Base-by-base conservation (phyloP, 2,113 vertebrate species). In the Upupa epops region DNA sequence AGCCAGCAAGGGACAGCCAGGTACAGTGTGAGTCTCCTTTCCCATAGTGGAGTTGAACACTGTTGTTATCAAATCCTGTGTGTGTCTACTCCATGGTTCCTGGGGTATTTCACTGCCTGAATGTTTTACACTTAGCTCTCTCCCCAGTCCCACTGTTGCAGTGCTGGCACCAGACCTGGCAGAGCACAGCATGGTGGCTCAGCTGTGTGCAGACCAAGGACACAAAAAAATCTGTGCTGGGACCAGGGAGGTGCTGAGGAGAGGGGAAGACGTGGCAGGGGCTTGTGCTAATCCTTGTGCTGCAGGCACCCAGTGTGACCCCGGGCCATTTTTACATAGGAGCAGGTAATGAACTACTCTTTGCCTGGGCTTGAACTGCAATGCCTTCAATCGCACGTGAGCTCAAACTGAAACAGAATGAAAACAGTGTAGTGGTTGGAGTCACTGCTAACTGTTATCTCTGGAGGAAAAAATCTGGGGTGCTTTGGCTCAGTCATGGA, bases 371-470 rank as follows among this genome's bases (percentile, higher is more conserved):
- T 83, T 4, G 0, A 74, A 46, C 45, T 81, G 77, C 40, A 90
- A 65, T 75, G 61, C 1, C 89, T 86, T 55, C 81, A 84, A 77
- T 82, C 74, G 58, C 46, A 91, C 87, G 84, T 1, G 12, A 94
- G 89, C 81, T 84, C 59, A 84, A 76, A 90, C 26, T 86, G 87
- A 86, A 96, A 94, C 81, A 93, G 93, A 96, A 96, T 95, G 93
- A 92, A 82, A 94, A 94, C 60, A 88, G 92, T 55, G 81, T 68
- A 19, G 91, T 87, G 91, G 78, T 92, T 94, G 91, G 89, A 73
- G 81, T 92, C 91, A 83, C 91, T 89, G 84, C 93, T 92, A 93
- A 83, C 58, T 72, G 83, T 93, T 84, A 94, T 84, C 0, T 0
- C 46, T 56, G 48, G 86, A 49, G 86, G 85, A 89, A 95, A 94